phyloP scores from a whole-genome alignment of 92 coral and sea anemone genomes.

The Nematostella vectensis region DNA sequence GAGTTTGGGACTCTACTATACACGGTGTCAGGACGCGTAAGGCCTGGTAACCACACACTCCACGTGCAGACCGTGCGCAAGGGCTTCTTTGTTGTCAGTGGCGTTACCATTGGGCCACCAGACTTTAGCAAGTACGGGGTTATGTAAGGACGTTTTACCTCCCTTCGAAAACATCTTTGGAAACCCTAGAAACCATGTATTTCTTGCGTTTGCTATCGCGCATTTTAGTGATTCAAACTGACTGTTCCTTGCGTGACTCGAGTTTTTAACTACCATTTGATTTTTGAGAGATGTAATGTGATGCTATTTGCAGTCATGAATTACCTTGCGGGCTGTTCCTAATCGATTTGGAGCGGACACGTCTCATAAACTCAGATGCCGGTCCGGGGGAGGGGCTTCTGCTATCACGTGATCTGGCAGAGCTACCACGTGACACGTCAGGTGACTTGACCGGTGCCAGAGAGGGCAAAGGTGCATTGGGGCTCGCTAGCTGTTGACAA shows the following conservation, averaged over 20 bases:
- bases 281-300: no score
- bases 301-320: no score
- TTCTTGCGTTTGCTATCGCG: no score
- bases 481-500: no score
- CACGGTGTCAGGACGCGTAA: background rate
- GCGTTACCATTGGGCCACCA: background rate
- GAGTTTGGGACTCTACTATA: background rate
- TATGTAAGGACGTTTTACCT: no score
- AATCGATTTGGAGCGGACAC: background rate
- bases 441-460: no score
- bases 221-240: no score
- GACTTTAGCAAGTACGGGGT: background rate
- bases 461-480: background rate
- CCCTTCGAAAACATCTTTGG: no score
- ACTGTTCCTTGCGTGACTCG: no score
- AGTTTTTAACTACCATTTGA: no score
- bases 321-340: no score
- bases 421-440: background rate
- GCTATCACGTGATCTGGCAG: background rate
- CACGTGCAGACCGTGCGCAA: background rate
- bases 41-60: background rate
- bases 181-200: no score
- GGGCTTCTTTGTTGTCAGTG: background rate
- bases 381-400: background rate
- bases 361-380: background rate